phyloP scores from a whole-genome alignment of 2,797 vertebrate species.

The Dermochelys coriacea region DNA sequence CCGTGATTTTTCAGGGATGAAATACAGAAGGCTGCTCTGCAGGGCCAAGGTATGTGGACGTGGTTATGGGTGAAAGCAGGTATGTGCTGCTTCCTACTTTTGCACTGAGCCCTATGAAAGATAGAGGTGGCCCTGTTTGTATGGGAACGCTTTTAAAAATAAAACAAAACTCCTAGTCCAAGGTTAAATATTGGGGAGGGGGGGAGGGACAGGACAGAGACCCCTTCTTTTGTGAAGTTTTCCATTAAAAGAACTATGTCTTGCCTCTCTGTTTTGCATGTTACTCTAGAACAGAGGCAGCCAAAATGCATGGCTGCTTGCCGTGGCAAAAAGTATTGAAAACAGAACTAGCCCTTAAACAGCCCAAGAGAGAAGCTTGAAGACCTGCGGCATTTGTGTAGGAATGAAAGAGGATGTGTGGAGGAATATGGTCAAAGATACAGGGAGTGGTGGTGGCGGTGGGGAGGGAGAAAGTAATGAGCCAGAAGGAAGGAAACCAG shows the following conservation, averaged over 20 bases:
- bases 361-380: background rate
- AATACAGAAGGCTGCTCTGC: background rate
- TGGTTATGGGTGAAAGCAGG: background rate
- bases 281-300: background rate
- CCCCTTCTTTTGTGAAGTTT: background rate
- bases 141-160: background rate
- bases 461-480: background rate
- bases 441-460: background rate
- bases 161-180: too few relatives aligned
- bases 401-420: background rate
- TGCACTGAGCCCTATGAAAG: background rate
- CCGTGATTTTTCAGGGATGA: background rate
- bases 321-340: background rate
- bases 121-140: background rate
- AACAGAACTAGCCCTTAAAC: background rate
- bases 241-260: background rate
- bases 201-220: background rate
- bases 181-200: too few relatives aligned
- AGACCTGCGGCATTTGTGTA: background rate
- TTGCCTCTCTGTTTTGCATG: background rate
- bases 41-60: background rate
- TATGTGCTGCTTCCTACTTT: background rate
- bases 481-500: background rate
- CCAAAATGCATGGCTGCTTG: background rate
- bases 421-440: background rate